phyloP scores from a whole-genome alignment of 2,888 invertebrate genomes.

The Euphydryas editha region DNA sequence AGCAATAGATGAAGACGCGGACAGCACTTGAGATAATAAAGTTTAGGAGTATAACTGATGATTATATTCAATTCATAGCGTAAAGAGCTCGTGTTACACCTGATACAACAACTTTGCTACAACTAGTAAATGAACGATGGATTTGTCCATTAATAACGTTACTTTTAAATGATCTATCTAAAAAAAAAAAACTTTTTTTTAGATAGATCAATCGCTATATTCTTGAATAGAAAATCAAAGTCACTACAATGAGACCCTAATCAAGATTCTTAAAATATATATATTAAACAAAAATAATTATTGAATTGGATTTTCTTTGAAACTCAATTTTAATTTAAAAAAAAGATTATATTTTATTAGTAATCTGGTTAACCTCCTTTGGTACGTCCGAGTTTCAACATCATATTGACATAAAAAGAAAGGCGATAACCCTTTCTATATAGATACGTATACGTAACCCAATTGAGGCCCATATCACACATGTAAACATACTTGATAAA shows the following conservation, averaged over 20 bases:
- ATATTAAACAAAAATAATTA: too few species aligned
- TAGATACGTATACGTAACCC: slow-evolving; percentile 17
- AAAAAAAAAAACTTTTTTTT: too few species aligned
- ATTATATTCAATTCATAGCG: slow-evolving; percentile 62
- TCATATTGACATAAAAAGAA: slow-evolving; percentile 13
- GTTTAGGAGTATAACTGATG: slow-evolving; percentile 48
- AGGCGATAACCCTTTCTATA: slow-evolving; percentile 12
- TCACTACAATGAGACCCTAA: too few species aligned
- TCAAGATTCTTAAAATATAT: too few species aligned
- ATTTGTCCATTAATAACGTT: background rate
- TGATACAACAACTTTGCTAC: slow-evolving; percentile 61
- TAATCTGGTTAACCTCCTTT: slow-evolving; percentile 13
- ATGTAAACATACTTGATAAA: slow-evolving; percentile 21
- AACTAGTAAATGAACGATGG: slow-evolving; percentile 58
- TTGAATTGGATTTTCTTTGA: too few species aligned
- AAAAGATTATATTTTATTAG: background rate
- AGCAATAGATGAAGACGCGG: background rate
- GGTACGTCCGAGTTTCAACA: slow-evolving; percentile 7
- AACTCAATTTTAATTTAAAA: too few species aligned
- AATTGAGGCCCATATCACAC: slow-evolving; percentile 19
- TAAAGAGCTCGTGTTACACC: slow-evolving; percentile 56
- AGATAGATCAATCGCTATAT: too few species aligned
- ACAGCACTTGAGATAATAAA: slow-evolving; percentile 2
- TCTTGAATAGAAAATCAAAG: too few species aligned
- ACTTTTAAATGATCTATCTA: too few species aligned